Percentiles rank a stretch among this genome's conserved stretches.
These are phyloP conservation scores for Brachypodius melanocephalos DNA, from an alignment of 2,113 vertebrate species.

Conservation along the genomic window DNA sequence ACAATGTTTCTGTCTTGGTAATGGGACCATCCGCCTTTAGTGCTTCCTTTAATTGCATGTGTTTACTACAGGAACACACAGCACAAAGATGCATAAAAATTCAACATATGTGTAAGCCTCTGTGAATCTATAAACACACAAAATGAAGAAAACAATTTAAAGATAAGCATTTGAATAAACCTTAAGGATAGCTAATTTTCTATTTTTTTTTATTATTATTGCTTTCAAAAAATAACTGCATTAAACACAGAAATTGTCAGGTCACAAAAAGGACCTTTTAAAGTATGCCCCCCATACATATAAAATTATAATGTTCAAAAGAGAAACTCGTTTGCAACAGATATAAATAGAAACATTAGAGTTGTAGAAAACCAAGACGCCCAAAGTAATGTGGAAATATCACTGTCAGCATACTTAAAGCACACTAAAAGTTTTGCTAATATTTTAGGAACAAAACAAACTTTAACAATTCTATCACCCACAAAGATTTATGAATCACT, in stretches of 20 bases:
- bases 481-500: neutral
- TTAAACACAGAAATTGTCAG: neutral
- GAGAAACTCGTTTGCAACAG: neutral
- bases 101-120: neutral
- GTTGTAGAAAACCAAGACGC: neutral
- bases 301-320: neutral
- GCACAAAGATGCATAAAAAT: neutral
- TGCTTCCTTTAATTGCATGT: neutral
- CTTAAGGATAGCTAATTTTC: neutral
- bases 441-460: neutral
- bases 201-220: accelerated
- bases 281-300: neutral
- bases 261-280: neutral
- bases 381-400: neutral
- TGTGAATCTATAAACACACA: neutral
- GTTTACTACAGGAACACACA: neutral
- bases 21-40: neutral
- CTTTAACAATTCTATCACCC: neutral
- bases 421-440: neutral
- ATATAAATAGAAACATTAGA: neutral
- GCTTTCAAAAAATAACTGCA: neutral
- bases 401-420: neutral
- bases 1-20: neutral
- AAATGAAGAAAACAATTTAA: neutral
- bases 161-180: neutral